Base-by-base conservation (phyloP, 2,113 vertebrate genomes). In the Chloebia gouldiae region DNA sequence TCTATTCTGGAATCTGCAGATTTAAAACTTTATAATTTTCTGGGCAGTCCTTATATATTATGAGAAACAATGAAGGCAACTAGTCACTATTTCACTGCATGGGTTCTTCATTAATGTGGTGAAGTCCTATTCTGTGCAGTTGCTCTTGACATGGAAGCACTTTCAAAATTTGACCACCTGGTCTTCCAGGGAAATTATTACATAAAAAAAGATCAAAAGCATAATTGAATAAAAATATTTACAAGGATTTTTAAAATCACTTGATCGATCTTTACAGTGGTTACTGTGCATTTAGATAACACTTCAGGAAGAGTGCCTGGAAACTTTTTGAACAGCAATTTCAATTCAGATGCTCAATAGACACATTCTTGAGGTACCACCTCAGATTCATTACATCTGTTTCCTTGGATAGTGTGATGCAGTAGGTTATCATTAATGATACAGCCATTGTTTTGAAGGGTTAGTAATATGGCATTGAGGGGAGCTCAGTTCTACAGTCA, bases 351-450 rank as follows among this genome's bases (percentile, higher is more conserved):
- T 70, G 35, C 63, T 83, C 27, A 11, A 14, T 25, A 73, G 30
- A 42, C 15, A 35, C 4, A 3, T 93, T 66, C 19, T 39, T 66
- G 51, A 69, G 27, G 44, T 72, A 64, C 61, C 37, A 21, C 71
- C 45, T 28, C 35, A 27, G 33, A 53, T 69, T 57, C 40, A 21
- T 57, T 71, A 10, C 0, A 0, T 64, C 31, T 83, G 0, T 83
- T 60, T 49, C 13, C n/a, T 60, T 86, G 57, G 18, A 35, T 42
- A 71, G 20, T 1, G 7, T 71, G 61, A 57, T 86, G 39, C 65
- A 84, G 45, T 54, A 66, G 44, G 73, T 59, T 84, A 27, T 84
- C 30, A 44, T 78, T 71, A 84, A 81, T 57, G 49, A 53, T 75
- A 11, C 31, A 75, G 45, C 18, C 13, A 17, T 89, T 78, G 35